A percentile compares a stretch with the other conserved stretches of the same genome.
Conservation (phyloP, 2,797 vertebrate species). For the Vespertilio murinus region DNA sequence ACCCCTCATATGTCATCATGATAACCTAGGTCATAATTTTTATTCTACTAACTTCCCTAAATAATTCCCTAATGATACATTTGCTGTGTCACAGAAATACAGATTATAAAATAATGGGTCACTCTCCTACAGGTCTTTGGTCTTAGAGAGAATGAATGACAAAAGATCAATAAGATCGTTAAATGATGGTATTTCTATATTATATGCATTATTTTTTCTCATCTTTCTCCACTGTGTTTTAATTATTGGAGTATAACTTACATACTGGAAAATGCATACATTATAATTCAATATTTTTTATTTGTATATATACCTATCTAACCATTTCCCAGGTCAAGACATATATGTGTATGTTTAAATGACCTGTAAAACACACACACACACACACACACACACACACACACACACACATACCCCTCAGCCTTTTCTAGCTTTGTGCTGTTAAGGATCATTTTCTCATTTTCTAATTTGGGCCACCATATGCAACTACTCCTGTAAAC, state of each 20-base stretch:
- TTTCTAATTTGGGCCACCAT: not conserved
- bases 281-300: not conserved
- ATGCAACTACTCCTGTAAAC: not conserved
- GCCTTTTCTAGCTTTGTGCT: not conserved
- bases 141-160: not conserved
- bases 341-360: not conserved
- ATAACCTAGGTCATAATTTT: not conserved
- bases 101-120: not conserved
- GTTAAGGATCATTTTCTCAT: not conserved
- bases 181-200: not conserved
- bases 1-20: not conserved
- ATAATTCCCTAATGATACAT: not conserved
- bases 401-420: not conserved
- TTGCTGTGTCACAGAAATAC: constrained; percentile 20
- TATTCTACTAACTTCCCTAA: constrained; percentile 5
- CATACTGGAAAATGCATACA: not conserved
- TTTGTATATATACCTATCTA: not conserved
- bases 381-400: not conserved
- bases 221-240: not conserved
- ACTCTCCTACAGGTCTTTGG: not conserved
- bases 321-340: not conserved
- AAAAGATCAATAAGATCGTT: not conserved
- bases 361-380: not conserved
- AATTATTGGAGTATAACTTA: not conserved
- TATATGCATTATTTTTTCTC: not conserved